Conservation (phyloP, 1,140 invertebrate genomes). For the Telenomus remus region DNA sequence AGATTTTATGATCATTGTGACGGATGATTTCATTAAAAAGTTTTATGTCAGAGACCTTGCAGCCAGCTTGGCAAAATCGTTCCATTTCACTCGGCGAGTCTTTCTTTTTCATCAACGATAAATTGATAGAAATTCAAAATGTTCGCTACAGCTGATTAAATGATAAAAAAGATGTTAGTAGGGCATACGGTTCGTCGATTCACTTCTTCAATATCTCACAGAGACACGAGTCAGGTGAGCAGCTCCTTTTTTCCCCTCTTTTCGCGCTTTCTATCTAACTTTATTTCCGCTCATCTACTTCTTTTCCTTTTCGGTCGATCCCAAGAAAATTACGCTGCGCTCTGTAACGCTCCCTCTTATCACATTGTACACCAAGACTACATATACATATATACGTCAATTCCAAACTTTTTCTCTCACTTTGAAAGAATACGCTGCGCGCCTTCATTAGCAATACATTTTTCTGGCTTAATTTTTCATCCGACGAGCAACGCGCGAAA, state of each 20-base stretch:
- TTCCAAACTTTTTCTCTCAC: not conserved
- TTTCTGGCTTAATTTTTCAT: no score
- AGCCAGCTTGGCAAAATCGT: conserved; percentile 9
- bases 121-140: conserved; percentile 15
- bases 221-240: conserved; percentile 41
- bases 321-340: conserved; percentile 28
- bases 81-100: conserved; percentile 14
- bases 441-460: no score
- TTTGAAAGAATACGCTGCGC: no score
- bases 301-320: conserved; percentile 23
- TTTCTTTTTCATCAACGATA: conserved; percentile 40
- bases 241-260: conserved; percentile 29
- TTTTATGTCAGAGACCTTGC: not conserved
- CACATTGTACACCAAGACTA: not conserved
- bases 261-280: conserved; percentile 30
- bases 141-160: conserved; percentile 43
- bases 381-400: not conserved
- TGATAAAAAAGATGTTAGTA: conserved; percentile 38
- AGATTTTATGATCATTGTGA: conserved; percentile 1
- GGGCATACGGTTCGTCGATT: conserved; percentile 43
- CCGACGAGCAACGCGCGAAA: no score
- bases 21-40: not conserved
- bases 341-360: conserved; percentile 5
- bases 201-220: conserved; percentile 51
- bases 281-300: conserved; percentile 36